These are phyloP conservation scores for Enteromius radiatus DNA, from an alignment of 2,797 vertebrate species.

Conservation along the genomic window DNA sequence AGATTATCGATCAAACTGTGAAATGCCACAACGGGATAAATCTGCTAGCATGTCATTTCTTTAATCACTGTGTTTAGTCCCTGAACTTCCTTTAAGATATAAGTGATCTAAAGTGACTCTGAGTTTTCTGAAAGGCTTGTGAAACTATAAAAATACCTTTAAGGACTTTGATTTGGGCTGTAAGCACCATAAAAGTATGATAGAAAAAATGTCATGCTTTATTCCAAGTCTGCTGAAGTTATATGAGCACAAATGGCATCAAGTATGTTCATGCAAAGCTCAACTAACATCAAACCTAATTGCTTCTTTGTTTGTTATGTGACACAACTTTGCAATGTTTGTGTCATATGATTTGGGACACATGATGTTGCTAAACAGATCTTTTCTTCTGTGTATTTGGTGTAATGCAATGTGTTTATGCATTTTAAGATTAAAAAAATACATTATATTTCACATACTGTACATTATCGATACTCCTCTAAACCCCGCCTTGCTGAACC, in stretches of 20 bases:
- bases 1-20: slow-evolving; percentile 64
- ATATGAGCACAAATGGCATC: neutral
- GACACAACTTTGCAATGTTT: neutral
- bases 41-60: neutral
- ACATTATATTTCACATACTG: too few species aligned
- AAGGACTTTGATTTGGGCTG: neutral
- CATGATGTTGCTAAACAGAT: too few species aligned
- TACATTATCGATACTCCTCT: too few species aligned
- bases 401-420: too few species aligned
- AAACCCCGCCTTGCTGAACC: too few species aligned
- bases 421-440: too few species aligned
- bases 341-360: neutral
- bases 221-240: neutral
- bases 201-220: neutral
- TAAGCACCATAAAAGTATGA: neutral
- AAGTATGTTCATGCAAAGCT: neutral
- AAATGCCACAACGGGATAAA: slow-evolving; percentile 28
- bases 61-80: slow-evolving; percentile 1
- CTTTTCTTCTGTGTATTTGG: too few species aligned
- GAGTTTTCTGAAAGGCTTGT: neutral
- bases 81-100: neutral
- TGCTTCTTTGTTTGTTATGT: neutral
- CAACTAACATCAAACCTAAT: neutral
- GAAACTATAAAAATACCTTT: neutral
- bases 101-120: neutral